Evolutionary conservation across 92 coral and sea anemone genomes (phyloP), one percentile per base, ranked within the genome.

Genomic region (Epizoanthus scotinus): DNA sequence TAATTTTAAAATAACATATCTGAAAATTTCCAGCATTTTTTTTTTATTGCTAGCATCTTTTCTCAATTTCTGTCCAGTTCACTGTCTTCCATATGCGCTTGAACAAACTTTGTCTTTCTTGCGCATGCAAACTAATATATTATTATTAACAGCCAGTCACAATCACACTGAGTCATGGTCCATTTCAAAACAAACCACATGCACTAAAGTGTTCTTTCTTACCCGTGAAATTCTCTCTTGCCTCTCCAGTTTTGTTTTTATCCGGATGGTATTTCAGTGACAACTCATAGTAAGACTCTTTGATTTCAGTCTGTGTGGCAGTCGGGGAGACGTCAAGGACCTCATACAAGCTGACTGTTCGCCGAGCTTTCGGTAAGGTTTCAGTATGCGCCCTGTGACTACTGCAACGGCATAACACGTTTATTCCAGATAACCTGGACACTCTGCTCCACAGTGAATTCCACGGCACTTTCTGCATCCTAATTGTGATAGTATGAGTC

Each of bases 221-320:
- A 95, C 98, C 98, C 80, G 90, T 73, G 70, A 95, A 95, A 29
- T 38, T 67, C 27, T 88, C 87, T 21, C 87, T 75, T 54, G 91
- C 86, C 67, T 83, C 87, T 31, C 21, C 77, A 59, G 83, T 79
- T 19, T 68, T 85, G 57, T 84, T 95, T 6, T 77, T 83, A 47
- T 95, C 98, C 15, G 98, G 98, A 47, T 95, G 98, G 72, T 88
- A 91, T 42, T 83, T 88, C 70, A 92, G 47, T 25, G 98, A 93
- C 65, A 92, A 71, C 31, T 93, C 97, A 81, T 92, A 95, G 26
- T 92, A 95, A 6, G 94, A 93, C 40, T 80, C 70, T 82, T 93
- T 95, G 77, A 95, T 92, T 44, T 95, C 97, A 49, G 70, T 82
- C 56, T 91, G 98, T 38, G 98, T 92, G 0, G 98, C 98, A 31